Percentiles rank a stretch among this genome's conserved stretches.
Conservation (phyloP, 2,797 vertebrate species). For the Chromobotia macracanthus region DNA sequence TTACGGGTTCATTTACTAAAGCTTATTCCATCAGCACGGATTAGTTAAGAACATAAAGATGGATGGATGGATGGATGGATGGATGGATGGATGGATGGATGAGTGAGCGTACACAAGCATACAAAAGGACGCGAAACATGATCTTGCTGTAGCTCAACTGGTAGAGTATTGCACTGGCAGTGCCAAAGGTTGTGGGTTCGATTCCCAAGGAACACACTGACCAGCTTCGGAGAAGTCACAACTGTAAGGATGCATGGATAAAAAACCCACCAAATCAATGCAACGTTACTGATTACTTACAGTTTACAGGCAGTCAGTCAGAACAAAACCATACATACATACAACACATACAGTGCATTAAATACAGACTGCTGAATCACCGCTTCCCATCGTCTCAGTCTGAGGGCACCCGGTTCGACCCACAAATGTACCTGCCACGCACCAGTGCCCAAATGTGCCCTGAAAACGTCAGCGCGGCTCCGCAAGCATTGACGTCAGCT, state of each 20-base stretch:
- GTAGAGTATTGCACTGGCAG: too few species aligned
- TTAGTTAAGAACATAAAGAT: neutral
- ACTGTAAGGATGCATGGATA: too few species aligned
- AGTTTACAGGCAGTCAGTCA: neutral
- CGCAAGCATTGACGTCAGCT: conserved; percentile 41
- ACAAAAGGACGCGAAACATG: too few species aligned
- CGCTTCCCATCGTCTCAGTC: conserved; percentile 20
- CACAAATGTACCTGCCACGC: conserved; percentile 24
- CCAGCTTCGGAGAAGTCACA: too few species aligned
- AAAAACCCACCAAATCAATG: too few species aligned
- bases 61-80: neutral
- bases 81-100: too few species aligned
- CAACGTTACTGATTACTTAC: neutral
- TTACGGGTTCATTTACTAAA: neutral
- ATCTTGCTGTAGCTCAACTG: too few species aligned
- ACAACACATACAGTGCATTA: neutral
- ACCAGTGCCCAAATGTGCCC: conserved; percentile 5
- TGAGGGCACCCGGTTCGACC: neutral
- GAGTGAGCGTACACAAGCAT: too few species aligned
- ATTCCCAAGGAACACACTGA: too few species aligned
- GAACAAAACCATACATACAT: neutral
- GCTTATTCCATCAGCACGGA: neutral
- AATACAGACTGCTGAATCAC: conserved; percentile 23
- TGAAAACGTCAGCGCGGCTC: conserved; percentile 21
- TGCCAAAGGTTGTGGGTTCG: too few species aligned